Base-by-base conservation (phyloP, 2,113 vertebrate genomes). In the Alligator sinensis region DNA sequence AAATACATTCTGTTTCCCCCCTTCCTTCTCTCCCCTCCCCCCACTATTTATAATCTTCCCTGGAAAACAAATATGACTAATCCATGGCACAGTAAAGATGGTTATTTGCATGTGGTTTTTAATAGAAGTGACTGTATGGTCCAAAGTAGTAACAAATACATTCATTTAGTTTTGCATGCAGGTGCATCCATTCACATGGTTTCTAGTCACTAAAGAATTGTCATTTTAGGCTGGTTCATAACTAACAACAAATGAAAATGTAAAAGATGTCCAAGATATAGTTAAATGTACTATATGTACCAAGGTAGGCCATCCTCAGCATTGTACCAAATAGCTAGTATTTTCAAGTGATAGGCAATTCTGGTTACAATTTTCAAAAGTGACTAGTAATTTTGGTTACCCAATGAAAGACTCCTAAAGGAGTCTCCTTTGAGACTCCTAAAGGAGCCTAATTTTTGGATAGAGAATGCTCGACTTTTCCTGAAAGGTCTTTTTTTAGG, bases 41-140 rank as follows among this genome's bases (percentile, higher is more conserved):
- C 94, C 92, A 94, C 97, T 98, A 98, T 98, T 98, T 98, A 98
- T 98, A 98, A 97, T 96, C 95, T 96, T 97, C 93, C 95, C 97
- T 97, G 96, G 94, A 97, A 98, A 98, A 98, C 97, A 98, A 98
- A 98, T 97, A 97, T 97, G 97, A 98, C 96, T 97, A 97, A 98
- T 97, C 93, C 94, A 77, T 89, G 93, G 96, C 94, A 96, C 91
- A 93, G 95, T 97, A 86, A 98, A 97, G 96, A 96, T 76, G 96
- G 94, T 90, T 98, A 95, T 98, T 98, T 98, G 97, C 97, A 96
- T 98, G 94, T 90, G 90, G 90, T 95, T 98, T 97, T 98, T 98
- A 97, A 97, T 97, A 97, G 93, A 98, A 95, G 90, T 96, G 93
- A 89, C 84, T 97, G 93, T 92, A 95, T 92, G 80, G 93, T 97